These are phyloP conservation scores for Nettapus auritus DNA, from an alignment of 2,113 vertebrate genomes.

Conservation along the genomic window DNA sequence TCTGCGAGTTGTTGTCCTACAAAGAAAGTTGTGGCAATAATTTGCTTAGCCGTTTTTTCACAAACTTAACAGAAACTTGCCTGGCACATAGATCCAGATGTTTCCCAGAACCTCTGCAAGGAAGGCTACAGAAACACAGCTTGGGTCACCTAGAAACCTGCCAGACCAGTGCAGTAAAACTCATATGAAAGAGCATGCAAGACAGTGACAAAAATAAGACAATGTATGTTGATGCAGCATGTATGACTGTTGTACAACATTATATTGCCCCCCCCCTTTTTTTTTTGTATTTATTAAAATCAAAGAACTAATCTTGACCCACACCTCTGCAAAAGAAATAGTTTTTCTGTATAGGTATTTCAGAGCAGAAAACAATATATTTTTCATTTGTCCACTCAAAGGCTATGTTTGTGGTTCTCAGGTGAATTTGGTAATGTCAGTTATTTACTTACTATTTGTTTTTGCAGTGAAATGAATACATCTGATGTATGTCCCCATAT, in stretches of 20 bases:
- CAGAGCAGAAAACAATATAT: background rate
- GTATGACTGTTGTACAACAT: accelerated
- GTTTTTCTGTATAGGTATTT: background rate
- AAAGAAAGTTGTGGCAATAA: background rate
- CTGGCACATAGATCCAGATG: background rate
- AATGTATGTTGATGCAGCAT: accelerated
- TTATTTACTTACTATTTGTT: background rate
- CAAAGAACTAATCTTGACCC: background rate
- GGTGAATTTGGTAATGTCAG: background rate
- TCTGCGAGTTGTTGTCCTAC: background rate
- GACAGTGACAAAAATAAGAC: background rate
- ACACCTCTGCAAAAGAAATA: background rate
- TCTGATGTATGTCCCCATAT: accelerated
- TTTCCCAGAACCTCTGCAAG: background rate
- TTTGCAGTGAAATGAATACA: background rate
- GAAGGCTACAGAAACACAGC: background rate
- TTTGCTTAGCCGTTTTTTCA: background rate
- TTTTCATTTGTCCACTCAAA: background rate
- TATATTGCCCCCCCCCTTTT: background rate
- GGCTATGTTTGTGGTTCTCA: background rate
- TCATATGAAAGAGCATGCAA: accelerated
- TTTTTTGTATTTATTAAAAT: background rate
- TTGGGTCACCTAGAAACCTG: background rate
- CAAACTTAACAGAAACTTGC: background rate
- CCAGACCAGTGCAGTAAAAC: background rate